phyloP scores from a whole-genome alignment of 2,113 vertebrate genomes.

The Atractosteus spatula region DNA sequence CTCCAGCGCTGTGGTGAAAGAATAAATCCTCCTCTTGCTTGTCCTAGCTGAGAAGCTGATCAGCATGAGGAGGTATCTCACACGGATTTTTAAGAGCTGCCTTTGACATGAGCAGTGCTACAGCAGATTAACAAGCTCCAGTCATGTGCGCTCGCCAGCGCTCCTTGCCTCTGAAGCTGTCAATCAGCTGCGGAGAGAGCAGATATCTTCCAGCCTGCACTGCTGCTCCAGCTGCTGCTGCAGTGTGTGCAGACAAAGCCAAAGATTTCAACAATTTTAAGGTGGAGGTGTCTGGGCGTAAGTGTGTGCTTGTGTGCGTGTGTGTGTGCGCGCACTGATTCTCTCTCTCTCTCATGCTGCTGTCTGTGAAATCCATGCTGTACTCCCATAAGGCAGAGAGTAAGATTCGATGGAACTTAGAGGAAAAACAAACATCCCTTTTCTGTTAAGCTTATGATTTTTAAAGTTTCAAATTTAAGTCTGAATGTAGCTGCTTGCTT shows the following conservation, averaged over 20 bases:
- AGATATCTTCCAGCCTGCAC: not conserved
- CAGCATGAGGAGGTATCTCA: conserved; percentile 34
- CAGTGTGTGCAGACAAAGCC: not conserved
- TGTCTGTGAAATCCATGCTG: no score
- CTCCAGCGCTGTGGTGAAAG: conserved; percentile 25
- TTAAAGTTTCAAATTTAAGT: no score
- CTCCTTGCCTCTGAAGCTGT: conserved; percentile 44
- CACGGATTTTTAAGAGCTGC: conserved; percentile 30
- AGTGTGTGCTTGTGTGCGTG: not conserved
- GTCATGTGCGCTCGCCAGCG: conserved; percentile 39
- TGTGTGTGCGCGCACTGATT: not conserved
- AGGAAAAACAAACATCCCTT: no score
- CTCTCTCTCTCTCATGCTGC: no score
- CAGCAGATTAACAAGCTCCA: conserved; percentile 42
- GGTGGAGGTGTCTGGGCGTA: not conserved
- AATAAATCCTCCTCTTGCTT: conserved; percentile 27
- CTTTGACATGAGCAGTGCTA: conserved; percentile 33
- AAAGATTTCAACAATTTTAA: not conserved
- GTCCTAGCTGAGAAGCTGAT: conserved; percentile 34
- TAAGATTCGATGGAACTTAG: no score
- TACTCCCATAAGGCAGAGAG: no score
- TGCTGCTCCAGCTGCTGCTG: not conserved
- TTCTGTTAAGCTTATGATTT: no score
- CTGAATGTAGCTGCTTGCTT: no score
- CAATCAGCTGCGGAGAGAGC: conserved; percentile 30